Evolutionary conservation across 35 echinoderm and acorn worm genomes (phyloP).

Genomic region (Apostichopus parvimensis): DNA sequence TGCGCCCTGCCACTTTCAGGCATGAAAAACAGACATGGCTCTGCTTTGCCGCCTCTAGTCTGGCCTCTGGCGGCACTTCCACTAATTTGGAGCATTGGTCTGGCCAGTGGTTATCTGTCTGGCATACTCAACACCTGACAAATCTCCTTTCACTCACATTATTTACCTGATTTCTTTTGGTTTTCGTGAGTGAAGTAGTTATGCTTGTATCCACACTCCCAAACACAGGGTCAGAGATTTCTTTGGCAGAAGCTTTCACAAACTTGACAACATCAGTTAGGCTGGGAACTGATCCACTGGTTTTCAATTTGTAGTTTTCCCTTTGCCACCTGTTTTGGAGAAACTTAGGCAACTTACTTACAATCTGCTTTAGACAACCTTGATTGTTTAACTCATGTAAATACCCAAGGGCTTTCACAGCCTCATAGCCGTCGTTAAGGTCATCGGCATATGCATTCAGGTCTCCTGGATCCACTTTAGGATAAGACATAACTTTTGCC

Average conservation of each 20-base stretch:
- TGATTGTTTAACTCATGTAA: slow-evolving; percentile 33
- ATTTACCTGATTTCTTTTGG: no score
- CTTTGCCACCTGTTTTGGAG: no score
- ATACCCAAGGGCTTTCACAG: slow-evolving; percentile 6
- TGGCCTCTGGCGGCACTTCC: background rate
- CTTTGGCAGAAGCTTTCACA: no score
- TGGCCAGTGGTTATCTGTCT: slow-evolving; percentile 26
- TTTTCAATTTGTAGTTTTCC: no score
- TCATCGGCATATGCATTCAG: slow-evolving; percentile 28
- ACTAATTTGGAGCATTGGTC: slow-evolving; percentile 46
- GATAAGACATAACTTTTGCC: no score
- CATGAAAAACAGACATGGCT: slow-evolving; percentile 56
- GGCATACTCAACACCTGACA: no score
- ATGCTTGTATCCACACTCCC: no score
- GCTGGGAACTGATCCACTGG: no score
- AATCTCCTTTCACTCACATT: no score
- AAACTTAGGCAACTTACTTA: background rate
- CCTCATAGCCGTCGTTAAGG: slow-evolving; percentile 9
- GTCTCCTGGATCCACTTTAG: background rate
- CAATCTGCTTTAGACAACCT: slow-evolving; percentile 23
- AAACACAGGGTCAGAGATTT: no score
- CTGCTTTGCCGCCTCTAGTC: slow-evolving; percentile 3
- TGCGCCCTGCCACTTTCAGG: slow-evolving; percentile 52
- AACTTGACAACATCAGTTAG: no score
- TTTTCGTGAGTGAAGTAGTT: no score